Evolutionary conservation across 1,140 invertebrate species (phyloP), one percentile per base, ranked within the genome.

Genomic region (Ceratoteleas bidentatus): DNA sequence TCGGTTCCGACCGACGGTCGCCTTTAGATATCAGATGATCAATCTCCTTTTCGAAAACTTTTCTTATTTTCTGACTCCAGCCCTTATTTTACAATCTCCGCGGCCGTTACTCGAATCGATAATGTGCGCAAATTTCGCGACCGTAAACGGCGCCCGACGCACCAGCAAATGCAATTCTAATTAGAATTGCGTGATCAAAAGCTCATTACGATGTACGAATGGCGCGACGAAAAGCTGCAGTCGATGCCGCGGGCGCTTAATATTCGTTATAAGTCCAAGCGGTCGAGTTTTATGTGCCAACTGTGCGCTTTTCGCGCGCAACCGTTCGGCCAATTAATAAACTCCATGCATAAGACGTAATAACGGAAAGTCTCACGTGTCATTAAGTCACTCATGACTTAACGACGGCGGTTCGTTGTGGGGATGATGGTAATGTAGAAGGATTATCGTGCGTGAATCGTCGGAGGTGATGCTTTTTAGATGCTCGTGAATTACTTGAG

Each of bases 271-370:
- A 45, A 4, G 43, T 38, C 64, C 16, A 14, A 56, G 38, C n/a
- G 10, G 52, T 54, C 47, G n/a, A 66, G 36, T 66, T 66, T 66
- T 66, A 47, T 66, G 40, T 34, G 32, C 32, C 10, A 36, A 56
- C 53, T 47, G 34, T 47, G n/a, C 15, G 11, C 6, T 40, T 8
- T 40, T 40, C 7, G 2, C 36, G 6, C 54, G 49, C 62, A 54
- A 3, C 32, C 15, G 36, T n/a, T 54, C 43, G 40, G 32, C 54
- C 54, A 66, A 66, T 66, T 66, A 66, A 66, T 45, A 36, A 32
- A 43, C 38, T 54, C 15, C 45, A 36, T 36, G 33, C 57, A 33
- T 47, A 16, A 45, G 6, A 9, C 7, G 36, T 40, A 9, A 9
- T 40, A 40, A 40, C 36, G 7, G 36, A 40, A 40, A 40, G 36